Evolutionary conservation across 2,797 vertebrate genomes (phyloP).

Genomic region (Pantherophis vulpinus): DNA sequence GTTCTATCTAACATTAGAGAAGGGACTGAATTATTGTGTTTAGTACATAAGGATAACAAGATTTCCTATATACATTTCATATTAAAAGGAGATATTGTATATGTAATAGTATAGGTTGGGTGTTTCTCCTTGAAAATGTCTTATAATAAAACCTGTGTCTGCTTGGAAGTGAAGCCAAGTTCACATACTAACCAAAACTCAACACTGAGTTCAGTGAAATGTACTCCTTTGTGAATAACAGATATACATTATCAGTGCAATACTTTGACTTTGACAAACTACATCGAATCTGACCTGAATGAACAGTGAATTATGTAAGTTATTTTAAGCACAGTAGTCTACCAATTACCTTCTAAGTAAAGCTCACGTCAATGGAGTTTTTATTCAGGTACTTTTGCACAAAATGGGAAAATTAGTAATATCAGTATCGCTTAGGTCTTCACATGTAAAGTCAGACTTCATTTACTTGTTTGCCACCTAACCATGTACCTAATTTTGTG

Average conservation of each 20-base stretch:
- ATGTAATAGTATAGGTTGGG: neutral
- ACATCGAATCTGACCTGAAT: neutral
- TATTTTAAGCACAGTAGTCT: neutral
- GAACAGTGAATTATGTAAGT: neutral
- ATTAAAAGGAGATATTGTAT: neutral
- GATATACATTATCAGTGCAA: neutral
- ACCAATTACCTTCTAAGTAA: neutral
- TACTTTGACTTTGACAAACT: constrained; percentile 3
- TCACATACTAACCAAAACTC: neutral
- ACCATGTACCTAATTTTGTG: too few species aligned
- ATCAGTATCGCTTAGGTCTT: neutral
- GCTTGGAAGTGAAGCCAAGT: neutral
- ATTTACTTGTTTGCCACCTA: neutral
- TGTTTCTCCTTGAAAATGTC: neutral
- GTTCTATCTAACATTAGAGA: neutral
- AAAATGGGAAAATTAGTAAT: neutral
- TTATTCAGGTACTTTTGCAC: neutral
- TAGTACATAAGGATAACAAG: neutral
- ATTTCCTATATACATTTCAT: constrained; percentile 7
- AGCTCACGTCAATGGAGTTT: neutral
- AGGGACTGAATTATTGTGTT: neutral
- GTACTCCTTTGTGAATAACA: neutral
- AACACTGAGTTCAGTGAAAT: neutral
- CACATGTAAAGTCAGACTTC: neutral
- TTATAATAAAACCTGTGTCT: neutral